A percentile compares a stretch with the other conserved stretches of the same genome.
phyloP scores from a whole-genome alignment of 2,113 vertebrate species.

The Campylomormyrus numenius region DNA sequence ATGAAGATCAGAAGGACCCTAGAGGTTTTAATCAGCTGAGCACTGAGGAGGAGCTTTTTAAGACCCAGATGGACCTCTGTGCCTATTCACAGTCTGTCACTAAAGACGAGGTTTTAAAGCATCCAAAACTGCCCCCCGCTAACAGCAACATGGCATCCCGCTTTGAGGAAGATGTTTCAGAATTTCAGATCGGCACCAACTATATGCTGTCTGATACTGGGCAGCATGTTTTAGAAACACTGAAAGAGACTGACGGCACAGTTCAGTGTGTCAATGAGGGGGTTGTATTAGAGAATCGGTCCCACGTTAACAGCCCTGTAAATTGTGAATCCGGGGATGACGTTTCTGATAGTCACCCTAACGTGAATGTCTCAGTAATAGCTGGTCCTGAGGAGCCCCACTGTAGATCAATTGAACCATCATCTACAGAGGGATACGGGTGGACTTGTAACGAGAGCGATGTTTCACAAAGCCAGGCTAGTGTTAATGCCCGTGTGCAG shows the following conservation, averaged over 20 bases:
- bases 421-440: neutral
- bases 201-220: neutral
- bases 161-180: neutral
- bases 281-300: neutral
- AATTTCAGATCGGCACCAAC: neutral
- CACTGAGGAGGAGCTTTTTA: neutral
- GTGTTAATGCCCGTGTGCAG: neutral
- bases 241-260: neutral
- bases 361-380: neutral
- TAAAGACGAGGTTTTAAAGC: neutral
- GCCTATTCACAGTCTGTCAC: neutral
- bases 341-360: neutral
- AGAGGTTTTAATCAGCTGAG: neutral
- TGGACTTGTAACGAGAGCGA: neutral
- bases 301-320: neutral
- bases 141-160: neutral
- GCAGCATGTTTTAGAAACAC: neutral
- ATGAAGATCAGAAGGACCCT: neutral
- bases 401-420: neutral
- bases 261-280: neutral
- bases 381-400: neutral
- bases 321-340: neutral
- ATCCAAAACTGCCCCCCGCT: neutral
- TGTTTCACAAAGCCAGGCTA: neutral
- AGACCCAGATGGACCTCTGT: neutral